phyloP scores from a whole-genome alignment of 2,888 invertebrate species.

The Coenonympha arcania region DNA sequence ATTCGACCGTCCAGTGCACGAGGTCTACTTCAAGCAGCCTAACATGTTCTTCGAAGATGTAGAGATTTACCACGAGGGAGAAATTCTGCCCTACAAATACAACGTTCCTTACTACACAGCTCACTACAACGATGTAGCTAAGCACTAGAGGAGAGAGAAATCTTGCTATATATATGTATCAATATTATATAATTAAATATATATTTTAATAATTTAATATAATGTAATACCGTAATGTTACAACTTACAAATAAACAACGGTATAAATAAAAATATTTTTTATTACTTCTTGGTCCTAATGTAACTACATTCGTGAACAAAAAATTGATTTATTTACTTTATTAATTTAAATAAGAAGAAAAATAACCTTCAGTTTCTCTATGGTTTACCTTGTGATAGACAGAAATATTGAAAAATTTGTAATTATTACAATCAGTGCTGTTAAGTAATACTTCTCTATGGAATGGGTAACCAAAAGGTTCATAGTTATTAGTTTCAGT shows the following conservation, averaged over 20 bases:
- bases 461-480: constrained; percentile 64
- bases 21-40: constrained; percentile 64
- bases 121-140: constrained; percentile 36
- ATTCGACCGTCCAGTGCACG: constrained; percentile 69
- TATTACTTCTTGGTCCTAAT: constrained; percentile 11
- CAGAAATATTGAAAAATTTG: constrained; percentile 51
- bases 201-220: constrained; percentile 7
- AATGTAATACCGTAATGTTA: constrained; percentile 6
- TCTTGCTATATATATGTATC: constrained; percentile 13
- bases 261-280: constrained; percentile 48
- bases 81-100: constrained; percentile 44
- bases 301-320: background rate
- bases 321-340: background rate
- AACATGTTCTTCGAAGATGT: constrained; percentile 77
- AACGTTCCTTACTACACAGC: constrained; percentile 39
- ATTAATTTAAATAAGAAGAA: constrained; percentile 7
- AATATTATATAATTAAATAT: constrained; percentile 8
- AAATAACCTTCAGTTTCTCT: constrained; percentile 32
- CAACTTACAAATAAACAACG: constrained; percentile 21
- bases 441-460: constrained; percentile 42
- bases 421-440: constrained; percentile 43
- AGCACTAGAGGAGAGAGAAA: constrained; percentile 37
- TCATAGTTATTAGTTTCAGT: constrained; percentile 30
- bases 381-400: constrained; percentile 46
- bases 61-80: constrained; percentile 66